Evolutionary conservation across 2,797 vertebrate genomes (phyloP).

Genomic region (Ctenopoma multispine): DNA sequence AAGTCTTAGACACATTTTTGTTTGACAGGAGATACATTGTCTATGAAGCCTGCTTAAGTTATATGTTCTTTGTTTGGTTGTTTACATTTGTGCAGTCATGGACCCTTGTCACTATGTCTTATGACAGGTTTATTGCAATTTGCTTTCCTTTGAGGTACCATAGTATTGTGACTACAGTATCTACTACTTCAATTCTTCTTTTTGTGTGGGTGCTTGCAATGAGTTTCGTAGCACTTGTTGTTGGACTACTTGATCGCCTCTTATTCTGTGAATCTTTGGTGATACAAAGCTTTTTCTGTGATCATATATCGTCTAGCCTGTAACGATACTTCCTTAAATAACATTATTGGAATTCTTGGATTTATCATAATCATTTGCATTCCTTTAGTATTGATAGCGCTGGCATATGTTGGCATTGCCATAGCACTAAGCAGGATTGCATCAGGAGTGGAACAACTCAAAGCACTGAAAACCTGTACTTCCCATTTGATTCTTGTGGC

Average conservation of each 20-base stretch:
- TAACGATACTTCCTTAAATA: conserved; percentile 50
- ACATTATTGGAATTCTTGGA: not conserved
- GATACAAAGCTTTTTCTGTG: conserved; percentile 71
- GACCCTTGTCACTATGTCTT: conserved; percentile 56
- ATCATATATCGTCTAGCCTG: conserved; percentile 68
- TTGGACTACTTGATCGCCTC: conserved; percentile 55
- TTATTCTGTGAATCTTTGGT: conserved; percentile 72
- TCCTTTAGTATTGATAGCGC: too few species aligned
- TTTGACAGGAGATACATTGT: conserved; percentile 55
- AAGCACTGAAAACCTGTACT: conserved; percentile 71
- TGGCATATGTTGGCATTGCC: too few species aligned
- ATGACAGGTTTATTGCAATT: conserved; percentile 75
- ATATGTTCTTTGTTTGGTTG: conserved; percentile 65
- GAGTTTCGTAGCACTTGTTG: fast-evolving
- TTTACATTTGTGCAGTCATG: conserved; percentile 61
- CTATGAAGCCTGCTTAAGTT: conserved; percentile 62
- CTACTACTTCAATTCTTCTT: conserved; percentile 17
- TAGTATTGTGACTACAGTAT: conserved; percentile 30
- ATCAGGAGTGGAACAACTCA: conserved; percentile 49
- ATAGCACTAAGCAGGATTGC: conserved; percentile 55
- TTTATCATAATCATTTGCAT: not conserved
- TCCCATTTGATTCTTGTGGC: conserved; percentile 72
- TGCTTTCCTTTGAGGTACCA: conserved; percentile 57
- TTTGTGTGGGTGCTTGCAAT: not conserved
- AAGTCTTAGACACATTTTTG: conserved; percentile 59